Evolutionary conservation across 2,113 vertebrate genomes (phyloP), one percentile per base, ranked within the genome.

Genomic region (Lampris megalopsis): DNA sequence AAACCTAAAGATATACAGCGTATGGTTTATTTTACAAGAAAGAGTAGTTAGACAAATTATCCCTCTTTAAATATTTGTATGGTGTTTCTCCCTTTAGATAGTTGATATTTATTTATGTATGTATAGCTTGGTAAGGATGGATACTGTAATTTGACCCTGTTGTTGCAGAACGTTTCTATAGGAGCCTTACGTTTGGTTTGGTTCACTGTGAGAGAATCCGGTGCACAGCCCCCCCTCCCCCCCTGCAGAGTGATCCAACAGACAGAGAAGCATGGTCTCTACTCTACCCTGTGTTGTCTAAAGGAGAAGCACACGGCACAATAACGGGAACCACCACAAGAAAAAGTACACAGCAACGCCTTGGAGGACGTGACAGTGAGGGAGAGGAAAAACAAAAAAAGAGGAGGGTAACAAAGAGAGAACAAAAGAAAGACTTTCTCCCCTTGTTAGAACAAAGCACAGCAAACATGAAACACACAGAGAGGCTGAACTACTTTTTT

Each of bases 21-120:
- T 86, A 97, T 93, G 95, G 95, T 95, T 92, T 96, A 95, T 94
- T 96, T 96, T 97, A 97, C 96, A 97, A 96, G 95, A 96, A 97
- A 96, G 92, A 91, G 91, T 92, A 91, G 93, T 96, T 96, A 97
- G 94, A 96, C 95, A 97, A 97, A 98, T 96, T 94, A 96, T 97
- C 93, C 95, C 95, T 93, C 92, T 96, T 89, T 85, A 84, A 84
- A 87, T 88, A 90, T 79, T 90, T 80, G 88, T 87, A 89, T 88
- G 80, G 76, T 84, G 90, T 86, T 87, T 88, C 94, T 94, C 89
- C 86, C 95, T 97, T 97, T 96, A 97, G 96, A 97, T 97, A 96
- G 95, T 96, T 94, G 95, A 95, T 94, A 94, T 95, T 95, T 85
- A 91, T 92, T 93, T 96, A 74, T 73, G 66, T 57, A 89, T 81